Base-by-base conservation (phyloP, 1,140 invertebrate species). In the Pinna nobilis region DNA sequence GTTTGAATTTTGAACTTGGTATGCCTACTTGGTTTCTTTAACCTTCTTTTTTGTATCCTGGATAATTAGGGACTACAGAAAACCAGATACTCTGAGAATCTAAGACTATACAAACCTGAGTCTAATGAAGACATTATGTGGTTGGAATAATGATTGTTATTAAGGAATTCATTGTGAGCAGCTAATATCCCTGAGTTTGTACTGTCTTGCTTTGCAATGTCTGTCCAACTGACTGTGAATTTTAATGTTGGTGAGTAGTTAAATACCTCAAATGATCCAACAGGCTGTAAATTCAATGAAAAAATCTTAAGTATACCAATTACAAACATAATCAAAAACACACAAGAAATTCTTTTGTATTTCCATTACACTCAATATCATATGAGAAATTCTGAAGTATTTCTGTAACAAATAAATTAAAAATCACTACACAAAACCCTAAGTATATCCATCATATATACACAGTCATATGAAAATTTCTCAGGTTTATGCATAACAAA, bases 201-300 rank as follows among this genome's bases (percentile, higher is more conserved):
- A 92, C 92, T 80, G 92, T 90, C 78, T 51, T 92, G 92, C 47
- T 92, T 92, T 1, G 93, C 91, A 78, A 94, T 94, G 60, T 92
- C 93, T 63, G 93, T 94, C 94, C 96, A 96, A 77, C 92, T 92
- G 47, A 97, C 88, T 81, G 93, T 92, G 82, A 97, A 94, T 88
- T 96, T 96, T 6, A 97, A 89, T 55, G 93, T 93, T 1, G 96
- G 94, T 78, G 93, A 92, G 74, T 93, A 92, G 87, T 93, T 84
- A 78, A 90, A 89, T 11, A 88, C 84, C 61, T 88, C 87, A 79
- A 89, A 83, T 33, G 83, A 72, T 57, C 81, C 78, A 15, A 87
- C 70, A 50, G 74, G 55, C 86, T 87, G 74, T 53, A 76, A 67
- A 49, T 61, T 25, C 3, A 63, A 32, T 69, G 20, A 41, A 51